phyloP scores from a whole-genome alignment of 2,888 invertebrate species.

The Cephus nigrinus region DNA sequence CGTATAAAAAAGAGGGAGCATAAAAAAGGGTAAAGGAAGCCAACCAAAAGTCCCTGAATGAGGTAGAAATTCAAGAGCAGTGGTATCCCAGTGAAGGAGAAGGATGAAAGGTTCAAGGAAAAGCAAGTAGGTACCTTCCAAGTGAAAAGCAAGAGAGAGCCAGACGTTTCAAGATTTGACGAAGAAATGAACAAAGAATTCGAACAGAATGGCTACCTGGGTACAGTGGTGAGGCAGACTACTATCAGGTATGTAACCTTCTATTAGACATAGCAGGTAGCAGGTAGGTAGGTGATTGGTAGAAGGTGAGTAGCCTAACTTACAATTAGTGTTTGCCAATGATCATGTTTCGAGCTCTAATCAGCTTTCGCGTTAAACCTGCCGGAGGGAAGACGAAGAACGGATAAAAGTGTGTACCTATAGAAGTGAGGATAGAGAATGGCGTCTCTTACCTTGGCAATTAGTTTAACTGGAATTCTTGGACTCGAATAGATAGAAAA shows the following conservation, averaged over 20 bases:
- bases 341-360: neutral
- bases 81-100: too few species aligned
- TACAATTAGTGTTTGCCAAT: neutral
- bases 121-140: neutral
- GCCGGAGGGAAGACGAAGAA: neutral
- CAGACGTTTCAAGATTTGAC: neutral
- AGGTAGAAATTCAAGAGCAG: neutral
- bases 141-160: neutral
- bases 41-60: neutral
- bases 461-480: neutral
- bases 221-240: too few species aligned
- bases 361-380: neutral
- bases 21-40: neutral
- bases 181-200: neutral
- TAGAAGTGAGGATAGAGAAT: neutral
- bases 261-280: neutral
- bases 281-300: too few species aligned
- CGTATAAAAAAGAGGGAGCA: neutral
- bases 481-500: neutral
- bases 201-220: neutral
- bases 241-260: too few species aligned
- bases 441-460: neutral
- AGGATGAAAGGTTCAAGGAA: neutral
- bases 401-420: neutral
- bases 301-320: neutral